Percentiles rank a stretch among this genome's conserved stretches.
These are phyloP conservation scores for Deilephila elpenor DNA, from an alignment of 2,888 invertebrate species.

Conservation along the genomic window DNA sequence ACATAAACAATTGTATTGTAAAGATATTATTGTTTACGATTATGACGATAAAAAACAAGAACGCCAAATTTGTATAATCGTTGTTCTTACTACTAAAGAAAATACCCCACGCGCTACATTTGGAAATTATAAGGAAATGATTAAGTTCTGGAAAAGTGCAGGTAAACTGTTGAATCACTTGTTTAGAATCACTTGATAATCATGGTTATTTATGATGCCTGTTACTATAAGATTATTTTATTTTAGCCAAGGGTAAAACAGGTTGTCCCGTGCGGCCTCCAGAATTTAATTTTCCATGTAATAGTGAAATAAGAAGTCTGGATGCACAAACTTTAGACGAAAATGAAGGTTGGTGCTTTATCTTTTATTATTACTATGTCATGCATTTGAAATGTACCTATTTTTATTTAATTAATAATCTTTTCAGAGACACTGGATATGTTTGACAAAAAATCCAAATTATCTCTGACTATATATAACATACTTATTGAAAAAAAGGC, in stretches of 20 bases:
- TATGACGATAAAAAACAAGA: slow-evolving; percentile 55
- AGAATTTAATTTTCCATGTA: slow-evolving; percentile 55
- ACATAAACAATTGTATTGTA: slow-evolving; percentile 60
- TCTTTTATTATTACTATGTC: not conserved
- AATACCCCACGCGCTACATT: slow-evolving; percentile 45
- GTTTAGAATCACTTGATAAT: slow-evolving; percentile 14
- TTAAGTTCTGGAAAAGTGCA: slow-evolving; percentile 91
- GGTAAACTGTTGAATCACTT: slow-evolving; percentile 68
- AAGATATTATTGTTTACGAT: slow-evolving; percentile 66
- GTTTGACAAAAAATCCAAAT: slow-evolving; percentile 84
- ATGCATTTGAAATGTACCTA: not conserved
- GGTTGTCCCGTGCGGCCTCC: slow-evolving; percentile 81
- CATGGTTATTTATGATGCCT: slow-evolving; percentile 28
- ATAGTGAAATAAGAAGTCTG: slow-evolving; percentile 52
- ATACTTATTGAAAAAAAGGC: slow-evolving; percentile 91
- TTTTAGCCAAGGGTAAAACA: slow-evolving; percentile 80
- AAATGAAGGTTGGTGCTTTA: slow-evolving; percentile 63
- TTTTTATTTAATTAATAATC: slow-evolving; percentile 31
- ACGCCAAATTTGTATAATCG: slow-evolving; percentile 49
- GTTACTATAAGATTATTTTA: slow-evolving; percentile 34
- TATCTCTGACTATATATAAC: slow-evolving; percentile 90
- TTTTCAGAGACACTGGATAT: slow-evolving; percentile 69
- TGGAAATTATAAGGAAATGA: slow-evolving; percentile 79
- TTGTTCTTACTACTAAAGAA: slow-evolving; percentile 46
- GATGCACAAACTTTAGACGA: slow-evolving; percentile 60